Evolutionary conservation across 2,797 vertebrate species (phyloP), one percentile per base, ranked within the genome.

Genomic region (Nothura maculosa): DNA sequence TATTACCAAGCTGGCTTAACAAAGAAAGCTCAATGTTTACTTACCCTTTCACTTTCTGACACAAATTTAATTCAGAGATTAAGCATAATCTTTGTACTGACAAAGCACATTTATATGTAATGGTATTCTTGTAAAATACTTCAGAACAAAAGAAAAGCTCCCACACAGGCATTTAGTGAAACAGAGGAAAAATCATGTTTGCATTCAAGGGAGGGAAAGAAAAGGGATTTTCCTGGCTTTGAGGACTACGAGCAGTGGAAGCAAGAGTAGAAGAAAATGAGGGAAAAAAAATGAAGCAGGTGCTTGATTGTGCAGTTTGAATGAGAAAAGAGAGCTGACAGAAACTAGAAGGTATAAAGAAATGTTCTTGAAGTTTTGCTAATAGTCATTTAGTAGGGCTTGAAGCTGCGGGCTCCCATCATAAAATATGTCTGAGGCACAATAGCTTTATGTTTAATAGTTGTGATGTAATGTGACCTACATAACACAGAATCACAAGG

Each of bases 381-480:
- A 14, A 58, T 36, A 54, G 54, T 67, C 6, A 19, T 78, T 85
- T 76, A 69, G n/a, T 67, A 55, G 50, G 45, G 54, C 10, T 2
- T 66, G 34, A 89, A 58, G 14, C 36, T 83, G 55, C 9, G 10
- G 8, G 14, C 55, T 19, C 68, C 68, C 24, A 2, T 60, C 42
- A 22, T 36, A 38, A 25, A 62, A 32, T 40, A 54, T 60, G 34
- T 79, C 45, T 92, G 87, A 69, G 78, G 77, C 60, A 80, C 64
- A 87, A 47, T 64, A 64, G 45, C 61, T 85, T 73, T 77, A 50
- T 81, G n/a, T 74, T 89, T 72, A 69, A 4, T 58, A 85, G 50
- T 87, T 83, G 18, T 3, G 6, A 40, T 69, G 80, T 52, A 94
- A 58, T 85, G 93, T 83, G 85, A 83, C 87, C 69, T 89, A 85